phyloP scores from a whole-genome alignment of 2,888 invertebrate species.

The Leptinotarsa haldemani region DNA sequence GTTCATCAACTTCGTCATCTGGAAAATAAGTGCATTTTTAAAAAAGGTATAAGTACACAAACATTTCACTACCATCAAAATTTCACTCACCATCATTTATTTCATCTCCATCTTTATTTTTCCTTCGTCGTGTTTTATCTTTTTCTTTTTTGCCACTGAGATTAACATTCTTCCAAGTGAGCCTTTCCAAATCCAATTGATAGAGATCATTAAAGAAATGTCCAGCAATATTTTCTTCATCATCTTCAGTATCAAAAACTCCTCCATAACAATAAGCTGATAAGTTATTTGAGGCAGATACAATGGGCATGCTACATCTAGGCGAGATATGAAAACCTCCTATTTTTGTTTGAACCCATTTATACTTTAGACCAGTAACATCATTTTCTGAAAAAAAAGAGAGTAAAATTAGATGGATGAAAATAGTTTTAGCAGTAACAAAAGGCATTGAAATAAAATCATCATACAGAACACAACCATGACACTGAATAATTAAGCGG shows the following conservation, averaged over 20 bases:
- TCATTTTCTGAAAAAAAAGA: conserved; percentile 69
- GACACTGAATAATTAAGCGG: no score
- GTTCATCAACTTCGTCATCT: conserved; percentile 45
- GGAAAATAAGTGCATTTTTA: neutral
- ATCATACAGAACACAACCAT: no score
- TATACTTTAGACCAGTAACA: conserved; percentile 74
- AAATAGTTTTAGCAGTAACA: neutral
- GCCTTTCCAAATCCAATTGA: conserved; percentile 78
- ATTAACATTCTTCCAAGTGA: conserved; percentile 78
- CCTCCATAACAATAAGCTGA: conserved; percentile 89
- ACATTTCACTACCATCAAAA: no score
- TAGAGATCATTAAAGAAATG: conserved; percentile 85
- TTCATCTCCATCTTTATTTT: conserved; percentile 61
- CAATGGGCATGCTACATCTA: conserved; percentile 77
- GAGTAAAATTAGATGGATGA: neutral
- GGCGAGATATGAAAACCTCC: conserved; percentile 74
- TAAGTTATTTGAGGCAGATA: conserved; percentile 71
- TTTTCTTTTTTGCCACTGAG: conserved; percentile 67
- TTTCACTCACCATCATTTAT: conserved; percentile 42
- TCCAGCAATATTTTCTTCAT: conserved; percentile 79
- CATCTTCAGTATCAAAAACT: conserved; percentile 84
- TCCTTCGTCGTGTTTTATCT: conserved; percentile 63
- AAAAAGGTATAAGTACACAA: no score
- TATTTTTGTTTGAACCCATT: conserved; percentile 77
- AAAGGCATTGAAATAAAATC: no score